Conservation (phyloP, 2,797 vertebrate species). For the Enteromius afrohamiltoni region DNA sequence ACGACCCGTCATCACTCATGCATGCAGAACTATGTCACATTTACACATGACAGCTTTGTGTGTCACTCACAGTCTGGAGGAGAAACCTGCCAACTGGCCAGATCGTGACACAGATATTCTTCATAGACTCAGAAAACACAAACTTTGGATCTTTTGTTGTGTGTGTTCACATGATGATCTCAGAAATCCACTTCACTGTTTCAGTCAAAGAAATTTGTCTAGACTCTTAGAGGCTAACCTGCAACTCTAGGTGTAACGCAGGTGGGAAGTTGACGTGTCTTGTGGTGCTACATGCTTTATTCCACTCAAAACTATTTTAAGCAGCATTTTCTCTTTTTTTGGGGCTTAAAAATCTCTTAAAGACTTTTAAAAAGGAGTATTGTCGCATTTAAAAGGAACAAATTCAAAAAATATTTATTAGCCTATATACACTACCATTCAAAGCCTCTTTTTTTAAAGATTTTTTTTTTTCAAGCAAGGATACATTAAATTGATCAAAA, state of each 20-base stretch:
- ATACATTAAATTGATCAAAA: neutral
- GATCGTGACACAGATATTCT: slow-evolving; percentile 43
- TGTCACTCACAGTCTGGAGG: slow-evolving; percentile 42
- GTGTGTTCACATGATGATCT: neutral
- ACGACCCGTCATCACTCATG: slow-evolving; percentile 13
- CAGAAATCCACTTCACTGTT: neutral
- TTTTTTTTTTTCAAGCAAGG: neutral
- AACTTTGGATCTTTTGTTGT: slow-evolving; percentile 21
- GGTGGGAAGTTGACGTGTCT: neutral
- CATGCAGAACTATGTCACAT: slow-evolving; percentile 44
- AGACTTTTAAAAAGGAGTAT: neutral
- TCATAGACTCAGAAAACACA: neutral
- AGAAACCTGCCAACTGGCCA: slow-evolving; percentile 42
- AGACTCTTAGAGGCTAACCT: neutral
- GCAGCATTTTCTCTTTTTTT: neutral
- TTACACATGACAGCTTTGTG: slow-evolving; percentile 49
- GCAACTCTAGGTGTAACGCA: neutral
- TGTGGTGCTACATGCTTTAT: neutral
- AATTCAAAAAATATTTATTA: neutral
- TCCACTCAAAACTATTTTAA: neutral
- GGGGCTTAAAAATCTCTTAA: neutral
- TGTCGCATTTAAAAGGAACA: neutral
- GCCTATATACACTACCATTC: neutral
- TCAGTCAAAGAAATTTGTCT: neutral
- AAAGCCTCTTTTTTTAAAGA: neutral